A percentile compares a stretch with the other conserved stretches of the same genome.
Conservation (phyloP, 1,140 invertebrate genomes). For the Kradibia gibbosae region DNA sequence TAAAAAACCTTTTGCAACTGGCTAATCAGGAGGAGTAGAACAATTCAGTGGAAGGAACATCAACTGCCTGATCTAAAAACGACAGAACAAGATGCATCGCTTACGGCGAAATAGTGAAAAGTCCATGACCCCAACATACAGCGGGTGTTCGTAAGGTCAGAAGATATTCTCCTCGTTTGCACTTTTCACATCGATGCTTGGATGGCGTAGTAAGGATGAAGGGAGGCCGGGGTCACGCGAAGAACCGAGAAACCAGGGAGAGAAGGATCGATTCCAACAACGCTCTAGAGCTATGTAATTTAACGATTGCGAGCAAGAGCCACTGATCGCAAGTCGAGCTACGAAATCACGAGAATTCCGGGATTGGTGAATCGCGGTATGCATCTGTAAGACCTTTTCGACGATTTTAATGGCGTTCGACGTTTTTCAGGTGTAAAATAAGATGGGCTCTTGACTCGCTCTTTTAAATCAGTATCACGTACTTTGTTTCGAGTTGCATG, state of each 20-base stretch:
- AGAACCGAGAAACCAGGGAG: slow-evolving; percentile 22
- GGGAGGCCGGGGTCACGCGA: slow-evolving; percentile 31
- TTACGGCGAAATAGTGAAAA: slow-evolving; percentile 23
- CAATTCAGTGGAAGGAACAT: background rate
- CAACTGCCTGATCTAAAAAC: background rate
- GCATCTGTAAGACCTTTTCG: slow-evolving; percentile 17
- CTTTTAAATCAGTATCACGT: background rate
- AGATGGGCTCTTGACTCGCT: background rate
- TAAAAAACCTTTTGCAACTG: background rate
- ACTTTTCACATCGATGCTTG: slow-evolving; percentile 4
- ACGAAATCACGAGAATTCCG: slow-evolving; percentile 2
- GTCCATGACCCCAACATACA: slow-evolving; percentile 29
- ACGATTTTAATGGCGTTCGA: slow-evolving; percentile 10
- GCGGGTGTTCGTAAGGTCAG: background rate
- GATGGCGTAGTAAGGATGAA: background rate
- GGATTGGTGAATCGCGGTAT: background rate
- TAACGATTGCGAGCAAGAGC: background rate
- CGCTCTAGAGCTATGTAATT: slow-evolving; percentile 23
- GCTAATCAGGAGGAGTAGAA: background rate
- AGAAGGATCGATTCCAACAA: slow-evolving; percentile 9
- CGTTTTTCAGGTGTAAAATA: background rate
- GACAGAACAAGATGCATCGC: slow-evolving; percentile 11
- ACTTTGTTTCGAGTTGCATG: background rate
- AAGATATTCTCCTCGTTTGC: background rate
- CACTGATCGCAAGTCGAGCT: background rate